phyloP scores from a whole-genome alignment of 2,113 vertebrate species.

The Tachysurus fulvidraco region DNA sequence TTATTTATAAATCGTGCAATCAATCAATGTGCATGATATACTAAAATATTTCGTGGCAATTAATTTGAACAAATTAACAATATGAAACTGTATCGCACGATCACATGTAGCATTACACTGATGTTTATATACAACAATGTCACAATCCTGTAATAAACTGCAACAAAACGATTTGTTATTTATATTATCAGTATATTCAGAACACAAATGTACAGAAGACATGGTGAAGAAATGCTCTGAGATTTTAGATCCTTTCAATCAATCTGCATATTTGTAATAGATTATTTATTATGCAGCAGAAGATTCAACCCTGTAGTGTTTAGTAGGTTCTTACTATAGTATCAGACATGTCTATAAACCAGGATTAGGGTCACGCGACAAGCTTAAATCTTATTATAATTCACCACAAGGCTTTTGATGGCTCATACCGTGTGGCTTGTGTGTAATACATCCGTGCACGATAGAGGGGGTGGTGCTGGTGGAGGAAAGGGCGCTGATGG shows the following conservation, averaged over 20 bases:
- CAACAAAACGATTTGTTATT: background rate
- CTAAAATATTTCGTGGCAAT: background rate
- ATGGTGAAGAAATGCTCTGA: background rate
- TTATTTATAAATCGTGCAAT: background rate
- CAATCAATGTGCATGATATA: background rate
- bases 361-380: slow-evolving; percentile 19
- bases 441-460: background rate
- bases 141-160: background rate
- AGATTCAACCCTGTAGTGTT: background rate
- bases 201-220: background rate
- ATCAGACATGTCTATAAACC: background rate
- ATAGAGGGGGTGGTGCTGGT: background rate
- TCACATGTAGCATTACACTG: background rate
- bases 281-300: background rate
- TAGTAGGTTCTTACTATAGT: background rate
- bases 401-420: background rate
- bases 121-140: background rate
- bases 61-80: no score
- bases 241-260: background rate
- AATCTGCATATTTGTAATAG: background rate
- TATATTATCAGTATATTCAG: background rate
- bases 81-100: background rate
- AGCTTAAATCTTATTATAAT: background rate
- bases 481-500: slow-evolving; percentile 44
- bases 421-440: background rate